Conservation (phyloP, 2,888 invertebrate species). For the Drosophila mimetica region DNA sequence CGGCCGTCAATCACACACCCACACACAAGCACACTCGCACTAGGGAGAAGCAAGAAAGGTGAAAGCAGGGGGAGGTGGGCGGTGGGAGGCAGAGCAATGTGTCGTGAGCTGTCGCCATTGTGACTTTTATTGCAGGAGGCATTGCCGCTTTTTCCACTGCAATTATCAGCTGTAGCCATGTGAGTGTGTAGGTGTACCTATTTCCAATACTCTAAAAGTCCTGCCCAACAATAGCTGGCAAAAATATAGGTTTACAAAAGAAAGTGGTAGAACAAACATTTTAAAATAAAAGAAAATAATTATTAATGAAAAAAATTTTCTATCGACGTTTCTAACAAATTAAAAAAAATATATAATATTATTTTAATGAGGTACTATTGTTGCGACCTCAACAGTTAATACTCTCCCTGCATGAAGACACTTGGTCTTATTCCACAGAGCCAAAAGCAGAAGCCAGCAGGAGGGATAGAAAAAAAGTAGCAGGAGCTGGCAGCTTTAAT, state of each 20-base stretch:
- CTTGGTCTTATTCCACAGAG: slow-evolving; percentile 4
- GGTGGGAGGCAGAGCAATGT: slow-evolving; percentile 33
- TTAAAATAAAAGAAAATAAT: too few relatives aligned
- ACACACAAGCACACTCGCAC: neutral
- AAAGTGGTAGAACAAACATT: too few relatives aligned
- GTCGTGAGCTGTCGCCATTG: slow-evolving; percentile 52
- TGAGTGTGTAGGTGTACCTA: slow-evolving; percentile 6
- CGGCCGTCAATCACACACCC: slow-evolving; percentile 34
- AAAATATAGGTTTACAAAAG: too few relatives aligned
- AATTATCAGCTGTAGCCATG: slow-evolving; percentile 49
- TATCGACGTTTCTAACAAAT: too few relatives aligned
- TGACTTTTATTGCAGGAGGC: slow-evolving; percentile 52
- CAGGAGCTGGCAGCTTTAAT: slow-evolving; percentile 56
- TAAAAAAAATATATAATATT: too few relatives aligned
- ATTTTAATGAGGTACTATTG: neutral
- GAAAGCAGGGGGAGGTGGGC: slow-evolving; percentile 12
- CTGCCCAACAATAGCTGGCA: neutral
- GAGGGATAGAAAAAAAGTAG: slow-evolving; percentile 17
- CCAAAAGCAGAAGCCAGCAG: neutral
- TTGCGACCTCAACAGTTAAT: neutral
- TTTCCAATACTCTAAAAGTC: neutral
- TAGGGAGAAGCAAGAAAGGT: slow-evolving; percentile 2
- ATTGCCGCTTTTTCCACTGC: slow-evolving; percentile 37
- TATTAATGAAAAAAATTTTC: too few relatives aligned
- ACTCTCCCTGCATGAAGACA: slow-evolving; percentile 16